These are phyloP conservation scores for Rhinopomastus cyanomelas DNA, from an alignment of 2,113 vertebrate genomes.

Conservation along the genomic window DNA sequence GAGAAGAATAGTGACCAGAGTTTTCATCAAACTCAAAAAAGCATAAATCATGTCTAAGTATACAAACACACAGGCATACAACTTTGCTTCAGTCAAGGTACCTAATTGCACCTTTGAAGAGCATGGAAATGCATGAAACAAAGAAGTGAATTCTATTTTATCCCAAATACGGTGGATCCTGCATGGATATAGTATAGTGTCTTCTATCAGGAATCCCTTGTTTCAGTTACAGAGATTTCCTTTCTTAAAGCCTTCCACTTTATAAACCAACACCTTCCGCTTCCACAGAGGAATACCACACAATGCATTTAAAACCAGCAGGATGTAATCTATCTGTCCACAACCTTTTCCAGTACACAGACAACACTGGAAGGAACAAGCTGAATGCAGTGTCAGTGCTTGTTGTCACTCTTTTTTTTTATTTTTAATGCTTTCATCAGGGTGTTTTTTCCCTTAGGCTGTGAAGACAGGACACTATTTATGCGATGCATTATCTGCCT, in stretches of 20 bases:
- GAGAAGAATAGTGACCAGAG: background rate
- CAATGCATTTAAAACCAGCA: background rate
- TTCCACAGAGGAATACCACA: background rate
- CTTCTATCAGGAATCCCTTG: background rate
- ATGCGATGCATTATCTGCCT: background rate
- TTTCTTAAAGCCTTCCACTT: background rate
- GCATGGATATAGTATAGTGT: rapidly evolving
- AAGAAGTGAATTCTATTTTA: background rate
- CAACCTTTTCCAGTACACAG: background rate
- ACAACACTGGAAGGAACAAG: background rate
- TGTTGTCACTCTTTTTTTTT: background rate
- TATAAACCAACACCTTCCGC: background rate
- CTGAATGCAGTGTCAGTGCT: background rate
- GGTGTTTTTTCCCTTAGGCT: background rate
- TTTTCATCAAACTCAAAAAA: background rate
- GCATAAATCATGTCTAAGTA: rapidly evolving
- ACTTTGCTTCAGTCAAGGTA: background rate
- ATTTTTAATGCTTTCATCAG: background rate
- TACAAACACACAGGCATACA: background rate
- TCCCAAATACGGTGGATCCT: background rate
- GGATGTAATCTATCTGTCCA: background rate
- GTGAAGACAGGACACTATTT: background rate
- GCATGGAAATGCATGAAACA: background rate
- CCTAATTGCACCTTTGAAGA: background rate
- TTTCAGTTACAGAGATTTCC: background rate